Conservation (phyloP, 2,888 invertebrate genomes). For the Sialis fuliginosa region DNA sequence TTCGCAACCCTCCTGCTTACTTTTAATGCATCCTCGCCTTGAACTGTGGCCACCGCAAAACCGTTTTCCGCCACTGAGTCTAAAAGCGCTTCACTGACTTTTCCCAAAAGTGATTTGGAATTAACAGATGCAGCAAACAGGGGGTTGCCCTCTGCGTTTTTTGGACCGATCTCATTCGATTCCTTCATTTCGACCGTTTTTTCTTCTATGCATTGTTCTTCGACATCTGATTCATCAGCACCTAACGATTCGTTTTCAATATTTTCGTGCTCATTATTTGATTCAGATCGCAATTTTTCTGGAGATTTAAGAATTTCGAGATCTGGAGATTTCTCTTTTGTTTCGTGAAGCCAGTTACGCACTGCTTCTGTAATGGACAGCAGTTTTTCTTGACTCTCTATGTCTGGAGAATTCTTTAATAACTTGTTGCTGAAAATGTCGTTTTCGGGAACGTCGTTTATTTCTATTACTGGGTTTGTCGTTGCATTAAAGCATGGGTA, state of each 20-base stretch:
- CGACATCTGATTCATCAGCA: slow-evolving; percentile 11
- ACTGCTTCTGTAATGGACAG: slow-evolving; percentile 34
- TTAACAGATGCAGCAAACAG: slow-evolving; percentile 12
- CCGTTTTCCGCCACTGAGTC: not conserved
- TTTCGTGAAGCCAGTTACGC: slow-evolving; percentile 35
- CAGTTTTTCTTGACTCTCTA: not conserved
- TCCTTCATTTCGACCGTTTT: slow-evolving; percentile 10
- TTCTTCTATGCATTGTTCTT: slow-evolving; percentile 13
- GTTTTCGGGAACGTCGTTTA: not conserved
- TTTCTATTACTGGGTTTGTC: not conserved
- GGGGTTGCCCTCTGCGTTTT: slow-evolving; percentile 21
- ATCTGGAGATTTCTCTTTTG: slow-evolving; percentile 24
- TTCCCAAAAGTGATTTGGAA: not conserved
- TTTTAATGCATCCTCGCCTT: slow-evolving; percentile 1
- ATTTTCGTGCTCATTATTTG: slow-evolving; percentile 9
- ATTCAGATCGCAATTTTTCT: slow-evolving; percentile 19
- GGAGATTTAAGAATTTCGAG: slow-evolving; percentile 25
- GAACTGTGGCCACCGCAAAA: not conserved
- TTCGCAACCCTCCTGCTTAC: slow-evolving; percentile 5
- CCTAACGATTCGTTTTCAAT: slow-evolving; percentile 12
- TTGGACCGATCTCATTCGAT: slow-evolving; percentile 12
- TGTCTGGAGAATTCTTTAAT: not conserved
- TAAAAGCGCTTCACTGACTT: slow-evolving; percentile 8
- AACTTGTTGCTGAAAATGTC: not conserved
- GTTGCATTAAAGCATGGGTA: too few relatives aligned